Conservation (phyloP, 2,888 invertebrate species). For the Xestia xanthographa region DNA sequence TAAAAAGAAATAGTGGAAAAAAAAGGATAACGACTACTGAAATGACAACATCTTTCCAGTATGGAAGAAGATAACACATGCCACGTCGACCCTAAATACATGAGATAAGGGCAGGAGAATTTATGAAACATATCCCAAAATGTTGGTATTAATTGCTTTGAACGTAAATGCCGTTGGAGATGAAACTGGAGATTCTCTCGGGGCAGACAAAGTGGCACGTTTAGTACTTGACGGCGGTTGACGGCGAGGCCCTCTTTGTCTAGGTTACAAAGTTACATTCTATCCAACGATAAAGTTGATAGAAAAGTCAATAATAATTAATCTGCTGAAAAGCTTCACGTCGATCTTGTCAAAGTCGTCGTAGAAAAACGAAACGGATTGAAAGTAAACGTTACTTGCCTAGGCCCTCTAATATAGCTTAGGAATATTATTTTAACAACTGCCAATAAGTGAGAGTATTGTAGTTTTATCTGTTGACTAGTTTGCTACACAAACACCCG, state of each 20-base stretch:
- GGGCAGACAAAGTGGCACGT: not conserved
- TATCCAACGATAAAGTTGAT: not conserved
- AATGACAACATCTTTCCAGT: not conserved
- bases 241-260: not conserved
- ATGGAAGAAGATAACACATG: not conserved
- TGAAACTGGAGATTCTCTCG: not conserved
- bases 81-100: not conserved
- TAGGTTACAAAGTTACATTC: too few relatives aligned
- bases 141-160: not conserved
- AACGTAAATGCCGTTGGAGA: not conserved
- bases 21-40: not conserved
- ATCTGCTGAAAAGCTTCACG: not conserved
- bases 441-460: not conserved
- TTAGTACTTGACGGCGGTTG: not conserved
- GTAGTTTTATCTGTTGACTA: slow-evolving; percentile 2
- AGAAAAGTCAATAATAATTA: not conserved
- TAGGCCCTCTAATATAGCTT: not conserved
- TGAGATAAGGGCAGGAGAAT: not conserved
- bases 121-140: not conserved
- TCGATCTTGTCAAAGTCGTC: not conserved
- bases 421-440: not conserved
- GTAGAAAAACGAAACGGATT: not conserved
- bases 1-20: not conserved
- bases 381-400: too few relatives aligned
- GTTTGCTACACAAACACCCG: slow-evolving; percentile 26